These are phyloP conservation scores for Muscicapa striata DNA, from an alignment of 2,797 vertebrate genomes.

Conservation along the genomic window DNA sequence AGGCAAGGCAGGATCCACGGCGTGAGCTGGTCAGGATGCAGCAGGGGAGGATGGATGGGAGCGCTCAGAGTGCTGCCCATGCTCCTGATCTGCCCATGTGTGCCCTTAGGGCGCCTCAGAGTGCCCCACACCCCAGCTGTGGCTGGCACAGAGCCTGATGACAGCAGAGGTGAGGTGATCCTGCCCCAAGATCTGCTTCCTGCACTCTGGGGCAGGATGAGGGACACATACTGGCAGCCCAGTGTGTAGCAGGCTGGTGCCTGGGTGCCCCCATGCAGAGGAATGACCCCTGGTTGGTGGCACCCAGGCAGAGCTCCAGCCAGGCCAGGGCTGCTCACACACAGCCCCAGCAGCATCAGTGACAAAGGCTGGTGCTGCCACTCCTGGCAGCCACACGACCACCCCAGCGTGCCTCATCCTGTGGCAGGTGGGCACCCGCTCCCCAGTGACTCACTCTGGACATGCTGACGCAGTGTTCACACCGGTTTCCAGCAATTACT, in stretches of 20 bases:
- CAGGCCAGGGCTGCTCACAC: neutral
- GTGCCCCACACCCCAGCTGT: rapidly evolving
- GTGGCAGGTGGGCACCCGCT: neutral
- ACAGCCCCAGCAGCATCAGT: rapidly evolving
- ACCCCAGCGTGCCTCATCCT: neutral
- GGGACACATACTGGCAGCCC: rapidly evolving
- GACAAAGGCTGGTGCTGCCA: rapidly evolving
- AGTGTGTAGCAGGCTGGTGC: rapidly evolving
- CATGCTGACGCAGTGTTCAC: neutral
- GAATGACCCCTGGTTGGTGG: rapidly evolving
- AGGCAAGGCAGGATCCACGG: neutral
- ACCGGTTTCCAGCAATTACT: neutral
- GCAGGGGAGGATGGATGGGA: neutral
- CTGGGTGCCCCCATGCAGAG: rapidly evolving
- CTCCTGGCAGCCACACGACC: neutral
- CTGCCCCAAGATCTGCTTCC: too few species aligned
- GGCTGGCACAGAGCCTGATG: neutral
- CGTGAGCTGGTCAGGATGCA: neutral
- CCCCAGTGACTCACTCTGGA: conserved; percentile 27
- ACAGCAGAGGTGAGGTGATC: neutral
- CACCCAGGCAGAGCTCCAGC: neutral
- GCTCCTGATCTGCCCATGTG: rapidly evolving
- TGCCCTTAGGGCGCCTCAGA: neutral
- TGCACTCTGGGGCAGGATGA: rapidly evolving
- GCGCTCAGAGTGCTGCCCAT: rapidly evolving